A percentile compares a stretch with the other conserved stretches of the same genome.
Evolutionary conservation across 2,888 invertebrate genomes (phyloP).

Genomic region (Himalopsyche anomala): DNA sequence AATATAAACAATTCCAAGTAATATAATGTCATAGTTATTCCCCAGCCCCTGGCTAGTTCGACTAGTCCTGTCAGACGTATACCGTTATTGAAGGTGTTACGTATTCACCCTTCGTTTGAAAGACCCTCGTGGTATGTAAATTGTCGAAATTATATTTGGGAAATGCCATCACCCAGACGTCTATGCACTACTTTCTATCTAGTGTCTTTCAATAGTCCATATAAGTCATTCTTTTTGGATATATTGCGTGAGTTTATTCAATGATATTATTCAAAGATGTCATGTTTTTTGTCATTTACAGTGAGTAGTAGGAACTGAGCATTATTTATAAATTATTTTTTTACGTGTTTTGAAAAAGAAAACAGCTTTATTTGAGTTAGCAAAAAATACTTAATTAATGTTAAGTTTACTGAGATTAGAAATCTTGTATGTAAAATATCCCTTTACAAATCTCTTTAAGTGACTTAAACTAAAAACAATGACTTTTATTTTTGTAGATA

Average conservation of each 20-base stretch:
- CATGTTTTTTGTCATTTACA: not conserved
- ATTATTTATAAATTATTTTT: too few species aligned
- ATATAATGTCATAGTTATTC: too few species aligned
- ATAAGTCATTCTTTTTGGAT: not conserved
- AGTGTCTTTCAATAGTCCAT: not conserved
- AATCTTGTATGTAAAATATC: too few species aligned
- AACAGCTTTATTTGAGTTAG: too few species aligned
- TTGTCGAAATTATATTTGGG: conserved; percentile 48
- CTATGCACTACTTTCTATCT: not conserved
- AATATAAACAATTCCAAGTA: too few species aligned
- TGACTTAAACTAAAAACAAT: too few species aligned
- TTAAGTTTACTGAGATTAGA: too few species aligned
- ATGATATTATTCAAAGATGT: not conserved
- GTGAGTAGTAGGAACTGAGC: too few species aligned
- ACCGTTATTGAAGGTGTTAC: conserved; percentile 38
- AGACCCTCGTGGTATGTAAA: conserved; percentile 51
- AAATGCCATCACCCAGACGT: conserved; percentile 44
- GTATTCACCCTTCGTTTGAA: conserved; percentile 51
- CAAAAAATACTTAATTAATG: too few species aligned
- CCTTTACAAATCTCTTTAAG: too few species aligned
- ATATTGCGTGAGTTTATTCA: not conserved
- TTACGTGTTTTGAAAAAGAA: too few species aligned
- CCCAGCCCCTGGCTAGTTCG: not conserved
- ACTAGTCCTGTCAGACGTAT: not conserved
- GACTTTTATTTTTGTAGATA: too few species aligned